Base-by-base conservation (phyloP, 2,797 vertebrate species). In the Sebastes variabilis region DNA sequence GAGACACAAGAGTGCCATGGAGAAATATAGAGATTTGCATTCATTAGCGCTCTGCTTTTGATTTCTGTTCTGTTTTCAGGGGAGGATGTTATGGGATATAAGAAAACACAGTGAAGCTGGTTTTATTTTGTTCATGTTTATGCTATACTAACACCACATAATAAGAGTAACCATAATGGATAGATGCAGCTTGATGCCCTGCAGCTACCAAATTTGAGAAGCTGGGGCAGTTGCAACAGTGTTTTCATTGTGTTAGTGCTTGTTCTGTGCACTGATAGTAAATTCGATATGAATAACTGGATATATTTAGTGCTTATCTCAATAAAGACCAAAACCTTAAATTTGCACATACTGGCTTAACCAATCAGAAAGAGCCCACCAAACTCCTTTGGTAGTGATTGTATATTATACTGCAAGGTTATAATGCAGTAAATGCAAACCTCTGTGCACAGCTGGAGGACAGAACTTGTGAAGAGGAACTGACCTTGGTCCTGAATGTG, bases 21-120 rank as follows among this genome's bases (percentile, higher is more conserved):
- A 86, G 83, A 68, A 79, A 80, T 66, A 34, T 38, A 67, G 75
- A 83, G 55, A 80, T 76, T 76, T 85, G 79, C 79, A 68, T 76
- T 90, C 73, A 83, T 77, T 85, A 69, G 65, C 72, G 52, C 60
- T 55, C 25, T 77, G 73, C 60, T 66, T 88, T 78, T 80, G 69
- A 66, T 70, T 84, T 69, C 46, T 46, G n/a, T 24, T 73, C 62
- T 68, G 25, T 74, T 88, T 76, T 75, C 27, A 75, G 22, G 8
- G 3, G 18, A 42, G 59, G 16, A 62, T 58, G 20, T 68, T 82
- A 46, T 14, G 32, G 46, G 30, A 72, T 75, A 25, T 68, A 70
- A 60, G 59, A 78, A 54, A 71, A 55, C 30, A 22, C 18, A 58
- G 25, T 6, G 32, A 66, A 77, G 61, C 20, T 10, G 22, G 25